A percentile compares a stretch with the other conserved stretches of the same genome.
Evolutionary conservation across 2,888 invertebrate species (phyloP).

Genomic region (Escarpia spicata): DNA sequence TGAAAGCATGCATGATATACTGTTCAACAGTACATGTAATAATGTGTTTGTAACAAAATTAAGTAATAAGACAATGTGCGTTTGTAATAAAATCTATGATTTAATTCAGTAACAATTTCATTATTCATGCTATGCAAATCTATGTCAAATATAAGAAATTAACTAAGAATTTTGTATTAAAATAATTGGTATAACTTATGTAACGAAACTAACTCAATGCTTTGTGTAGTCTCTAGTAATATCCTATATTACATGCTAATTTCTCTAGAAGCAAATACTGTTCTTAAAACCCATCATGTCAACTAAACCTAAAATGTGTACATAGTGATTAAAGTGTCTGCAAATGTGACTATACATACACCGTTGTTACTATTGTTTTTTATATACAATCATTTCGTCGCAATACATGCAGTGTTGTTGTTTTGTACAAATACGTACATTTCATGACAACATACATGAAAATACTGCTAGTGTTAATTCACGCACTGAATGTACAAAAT

Average conservation of each 20-base stretch:
- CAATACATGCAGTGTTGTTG: not conserved
- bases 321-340: constrained; percentile 3
- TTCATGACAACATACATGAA: not conserved
- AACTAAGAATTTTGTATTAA: not conserved
- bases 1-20: not conserved
- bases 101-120: constrained; percentile 1
- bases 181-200: constrained; percentile 2
- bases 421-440: not conserved
- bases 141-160: not conserved
- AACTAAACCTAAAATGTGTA: constrained; percentile 8
- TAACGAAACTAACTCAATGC: not conserved
- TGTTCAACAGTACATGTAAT: not conserved
- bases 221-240: not conserved
- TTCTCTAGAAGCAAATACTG: constrained; percentile 3
- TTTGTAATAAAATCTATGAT: not conserved
- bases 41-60: not conserved
- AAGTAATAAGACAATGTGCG: not conserved
- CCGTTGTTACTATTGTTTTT: not conserved
- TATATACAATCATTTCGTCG: not conserved
- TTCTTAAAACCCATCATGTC: constrained; percentile 11
- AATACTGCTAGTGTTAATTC: constrained; percentile 4
- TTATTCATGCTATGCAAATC: not conserved
- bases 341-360: not conserved
- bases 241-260: constrained; percentile 1
- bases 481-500: no score